A percentile compares a stretch with the other conserved stretches of the same genome.
Conservation (phyloP, 2,797 vertebrate genomes). For the Typhlichthys subterraneus region DNA sequence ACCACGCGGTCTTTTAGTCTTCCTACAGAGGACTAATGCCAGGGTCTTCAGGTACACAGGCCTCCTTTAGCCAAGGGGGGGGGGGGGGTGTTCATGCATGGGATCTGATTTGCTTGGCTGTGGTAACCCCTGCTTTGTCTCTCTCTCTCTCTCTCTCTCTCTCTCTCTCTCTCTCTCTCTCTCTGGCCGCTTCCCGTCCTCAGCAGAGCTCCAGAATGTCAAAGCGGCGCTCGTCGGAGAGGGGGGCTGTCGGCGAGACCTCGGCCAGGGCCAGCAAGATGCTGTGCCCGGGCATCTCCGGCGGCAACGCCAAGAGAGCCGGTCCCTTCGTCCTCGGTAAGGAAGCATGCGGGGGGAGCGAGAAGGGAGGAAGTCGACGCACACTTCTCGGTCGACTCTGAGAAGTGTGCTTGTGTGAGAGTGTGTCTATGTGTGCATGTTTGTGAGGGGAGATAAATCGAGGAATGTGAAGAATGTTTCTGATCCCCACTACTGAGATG, state of each 20-base stretch:
- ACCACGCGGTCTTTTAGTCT: constrained; percentile 22
- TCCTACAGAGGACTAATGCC: constrained; percentile 11
- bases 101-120: too few species aligned
- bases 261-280: constrained; percentile 89
- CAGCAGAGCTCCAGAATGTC: constrained; percentile 86
- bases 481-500: constrained; percentile 47
- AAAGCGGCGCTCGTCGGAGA: constrained; percentile 93
- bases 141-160: constrained; percentile 18
- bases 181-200: too few species aligned
- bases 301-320: constrained; percentile 94
- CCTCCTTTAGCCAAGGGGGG: too few species aligned
- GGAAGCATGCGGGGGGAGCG: constrained; percentile 33
- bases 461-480: constrained; percentile 74
- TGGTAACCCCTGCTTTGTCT: constrained; percentile 31
- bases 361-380: background rate
- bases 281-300: constrained; percentile 91
- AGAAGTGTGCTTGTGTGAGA: constrained; percentile 4
- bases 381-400: background rate
- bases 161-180: too few species aligned
- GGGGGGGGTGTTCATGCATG: too few species aligned
- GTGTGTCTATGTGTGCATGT: constrained; percentile 12
- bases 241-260: constrained; percentile 90
- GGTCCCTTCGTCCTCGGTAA: constrained; percentile 97
- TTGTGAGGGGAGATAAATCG: constrained; percentile 43
- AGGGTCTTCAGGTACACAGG: background rate